Base-by-base conservation (phyloP, 1,140 invertebrate genomes). In the Trinorchestia longiramus region DNA sequence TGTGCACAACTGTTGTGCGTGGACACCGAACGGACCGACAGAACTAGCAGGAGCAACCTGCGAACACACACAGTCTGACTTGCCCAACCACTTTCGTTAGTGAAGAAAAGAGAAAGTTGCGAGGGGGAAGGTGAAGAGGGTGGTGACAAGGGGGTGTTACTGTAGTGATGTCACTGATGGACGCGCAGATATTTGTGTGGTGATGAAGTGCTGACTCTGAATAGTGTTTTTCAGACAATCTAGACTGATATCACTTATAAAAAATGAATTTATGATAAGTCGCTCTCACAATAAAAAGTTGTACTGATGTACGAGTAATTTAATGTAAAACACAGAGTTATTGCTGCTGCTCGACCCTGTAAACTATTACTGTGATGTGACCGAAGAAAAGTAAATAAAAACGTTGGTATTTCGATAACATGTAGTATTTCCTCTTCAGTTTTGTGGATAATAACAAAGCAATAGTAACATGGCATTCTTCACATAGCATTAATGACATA, bases 101-200 rank as follows among this genome's bases (percentile, higher is more conserved):
- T 94, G 92, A 94, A 94, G 92, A 94, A 45, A 94, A 94, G 92
- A 94, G 92, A 94, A 94, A 94, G 92, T 94, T 23, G 92, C 28
- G 92, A n/a, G 43, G 92, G 92, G 45, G 88, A 91, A 42, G 88
- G 3, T 42, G 44, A 47, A 41, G 92, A 94, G 15, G 92, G 92
- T 94, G 92, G 43, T 94, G 44, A n/a, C 44, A 43, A 23, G 92
- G 92, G 47, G 47, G 62, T 77, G 62, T 77, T 77, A 77, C 36
- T 77, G 28, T 36, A 28, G 62, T 77, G 62, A 77, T 77, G 62
- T 77, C 62, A 77, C 28, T 77, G 15, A 28, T 77, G 62, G 1
- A 77, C 28, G 62, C 11, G 62, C 8, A 77, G 11, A 77, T 77
- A 77, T 77, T 77, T 23, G 36, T 77, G 28, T 77, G 8, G 28